Evolutionary conservation across 1,140 invertebrate genomes (phyloP).

Genomic region (Euglossa dilemma): DNA sequence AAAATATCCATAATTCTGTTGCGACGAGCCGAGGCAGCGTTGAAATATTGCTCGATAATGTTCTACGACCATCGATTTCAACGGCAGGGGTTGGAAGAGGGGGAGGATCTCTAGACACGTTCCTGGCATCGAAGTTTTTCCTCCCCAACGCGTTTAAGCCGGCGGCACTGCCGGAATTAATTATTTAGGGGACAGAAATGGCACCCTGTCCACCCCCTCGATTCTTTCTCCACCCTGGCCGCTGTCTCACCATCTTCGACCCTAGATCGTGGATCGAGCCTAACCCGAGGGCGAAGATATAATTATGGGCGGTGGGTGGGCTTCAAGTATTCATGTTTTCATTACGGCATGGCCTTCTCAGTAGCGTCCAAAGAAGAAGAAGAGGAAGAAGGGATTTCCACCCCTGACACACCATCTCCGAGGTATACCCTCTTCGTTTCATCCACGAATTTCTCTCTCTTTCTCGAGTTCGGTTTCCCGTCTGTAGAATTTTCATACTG

Average conservation of each 20-base stretch:
- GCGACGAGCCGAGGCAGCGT: neutral
- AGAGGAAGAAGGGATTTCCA: slow-evolving; percentile 65
- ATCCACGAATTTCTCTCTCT: neutral
- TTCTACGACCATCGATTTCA: slow-evolving; percentile 57
- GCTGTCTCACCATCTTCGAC: slow-evolving; percentile 49
- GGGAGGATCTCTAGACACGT: slow-evolving; percentile 64
- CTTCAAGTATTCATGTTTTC: slow-evolving; percentile 82
- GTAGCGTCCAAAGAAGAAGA: slow-evolving; percentile 44
- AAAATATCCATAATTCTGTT: neutral
- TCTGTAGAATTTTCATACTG: neutral
- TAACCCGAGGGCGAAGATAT: slow-evolving; percentile 80
- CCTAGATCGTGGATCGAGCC: slow-evolving; percentile 67
- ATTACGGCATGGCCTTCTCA: slow-evolving; percentile 74
- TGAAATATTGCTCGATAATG: slow-evolving; percentile 52
- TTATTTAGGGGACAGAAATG: slow-evolving; percentile 82
- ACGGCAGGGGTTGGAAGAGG: slow-evolving; percentile 10
- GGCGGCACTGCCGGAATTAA: slow-evolving; percentile 80
- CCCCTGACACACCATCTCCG: slow-evolving; percentile 22
- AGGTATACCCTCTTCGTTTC: too few relatives aligned
- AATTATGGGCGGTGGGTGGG: slow-evolving; percentile 79
- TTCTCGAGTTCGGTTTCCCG: too few relatives aligned
- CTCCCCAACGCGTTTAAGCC: slow-evolving; percentile 75
- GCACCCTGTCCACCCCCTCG: slow-evolving; percentile 70
- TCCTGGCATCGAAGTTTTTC: slow-evolving; percentile 64
- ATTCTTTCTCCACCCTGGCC: slow-evolving; percentile 59